Conservation (phyloP, 1,140 invertebrate species). For the Sarcophaga peregrina region DNA sequence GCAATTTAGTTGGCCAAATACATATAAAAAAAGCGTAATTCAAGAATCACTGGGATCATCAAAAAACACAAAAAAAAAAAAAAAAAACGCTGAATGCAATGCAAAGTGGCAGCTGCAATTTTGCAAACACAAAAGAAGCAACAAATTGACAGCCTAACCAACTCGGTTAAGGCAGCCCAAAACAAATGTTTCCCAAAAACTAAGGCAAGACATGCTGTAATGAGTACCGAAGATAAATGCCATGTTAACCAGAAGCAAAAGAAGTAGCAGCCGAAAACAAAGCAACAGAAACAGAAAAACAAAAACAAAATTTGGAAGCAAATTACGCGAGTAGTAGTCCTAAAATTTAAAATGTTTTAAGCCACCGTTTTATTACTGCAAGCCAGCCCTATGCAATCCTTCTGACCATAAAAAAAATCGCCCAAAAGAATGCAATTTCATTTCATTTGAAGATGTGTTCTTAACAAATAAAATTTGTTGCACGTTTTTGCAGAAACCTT, state of each 20-base stretch:
- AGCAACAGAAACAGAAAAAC: no score
- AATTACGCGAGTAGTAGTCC: no score
- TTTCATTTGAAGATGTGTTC: background rate
- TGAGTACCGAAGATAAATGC: background rate
- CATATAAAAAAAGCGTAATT: background rate
- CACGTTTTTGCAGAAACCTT: background rate
- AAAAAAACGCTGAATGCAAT: conserved; percentile 25
- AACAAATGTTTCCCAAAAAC: conserved; percentile 5
- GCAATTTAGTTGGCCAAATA: conserved; percentile 28
- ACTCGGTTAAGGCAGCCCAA: background rate
- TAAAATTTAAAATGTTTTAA: background rate
- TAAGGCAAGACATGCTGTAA: conserved; percentile 17
- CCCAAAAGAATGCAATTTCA: conserved; percentile 4
- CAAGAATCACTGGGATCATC: background rate
- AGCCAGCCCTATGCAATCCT: background rate
- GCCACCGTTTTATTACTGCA: conserved; percentile 18
- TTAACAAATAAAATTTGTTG: background rate
- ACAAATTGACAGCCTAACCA: conserved; percentile 30
- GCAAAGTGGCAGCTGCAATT: conserved; percentile 39
- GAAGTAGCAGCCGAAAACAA: background rate
- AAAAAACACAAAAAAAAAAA: background rate
- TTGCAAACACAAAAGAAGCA: background rate
- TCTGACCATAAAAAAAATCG: background rate
- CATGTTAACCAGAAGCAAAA: conserved; percentile 30
- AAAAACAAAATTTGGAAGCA: no score